Evolutionary conservation across 37 sponge, comb jelly and placozoan genomes (phyloP).

Genomic region (Trichoplax adhaerens): DNA sequence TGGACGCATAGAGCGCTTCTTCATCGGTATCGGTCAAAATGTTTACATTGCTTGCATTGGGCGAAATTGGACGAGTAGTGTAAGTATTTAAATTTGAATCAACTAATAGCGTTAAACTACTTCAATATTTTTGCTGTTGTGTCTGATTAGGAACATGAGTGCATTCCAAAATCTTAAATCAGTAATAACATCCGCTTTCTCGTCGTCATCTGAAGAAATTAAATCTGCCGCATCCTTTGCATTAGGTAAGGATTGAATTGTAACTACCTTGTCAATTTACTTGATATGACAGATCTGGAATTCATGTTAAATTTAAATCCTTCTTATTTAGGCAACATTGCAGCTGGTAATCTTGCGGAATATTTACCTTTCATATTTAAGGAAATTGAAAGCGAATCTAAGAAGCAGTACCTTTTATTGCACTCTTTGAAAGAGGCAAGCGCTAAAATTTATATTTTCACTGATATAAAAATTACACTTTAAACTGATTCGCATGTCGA

Average conservation of each 20-base stretch:
- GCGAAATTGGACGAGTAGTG: constrained; percentile 76
- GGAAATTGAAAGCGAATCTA: constrained; percentile 68
- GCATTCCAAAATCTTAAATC: constrained; percentile 28
- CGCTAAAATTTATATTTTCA: no score
- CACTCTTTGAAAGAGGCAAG: constrained; percentile 92
- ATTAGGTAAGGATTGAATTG: constrained; percentile 30
- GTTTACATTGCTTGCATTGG: constrained; percentile 65
- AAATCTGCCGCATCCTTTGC: constrained; percentile 91
- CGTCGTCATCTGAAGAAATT: constrained; percentile 74
- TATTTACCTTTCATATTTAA: constrained; percentile 79
- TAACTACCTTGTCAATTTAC: not conserved
- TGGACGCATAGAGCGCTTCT: not conserved
- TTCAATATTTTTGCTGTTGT: not conserved
- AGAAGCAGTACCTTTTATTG: constrained; percentile 81
- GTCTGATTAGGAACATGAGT: constrained; percentile 65
- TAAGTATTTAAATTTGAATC: constrained; percentile 7
- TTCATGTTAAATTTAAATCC: not conserved
- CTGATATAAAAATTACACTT: no score
- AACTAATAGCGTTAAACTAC: no score
- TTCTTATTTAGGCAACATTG: constrained; percentile 44
- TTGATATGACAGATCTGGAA: not conserved
- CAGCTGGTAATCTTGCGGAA: constrained; percentile 72
- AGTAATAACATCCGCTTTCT: constrained; percentile 60
- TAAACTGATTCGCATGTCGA: not conserved
- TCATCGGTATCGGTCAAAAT: constrained; percentile 46